phyloP scores from a whole-genome alignment of 2,888 invertebrate genomes.

The Meghimatium bilineatum region DNA sequence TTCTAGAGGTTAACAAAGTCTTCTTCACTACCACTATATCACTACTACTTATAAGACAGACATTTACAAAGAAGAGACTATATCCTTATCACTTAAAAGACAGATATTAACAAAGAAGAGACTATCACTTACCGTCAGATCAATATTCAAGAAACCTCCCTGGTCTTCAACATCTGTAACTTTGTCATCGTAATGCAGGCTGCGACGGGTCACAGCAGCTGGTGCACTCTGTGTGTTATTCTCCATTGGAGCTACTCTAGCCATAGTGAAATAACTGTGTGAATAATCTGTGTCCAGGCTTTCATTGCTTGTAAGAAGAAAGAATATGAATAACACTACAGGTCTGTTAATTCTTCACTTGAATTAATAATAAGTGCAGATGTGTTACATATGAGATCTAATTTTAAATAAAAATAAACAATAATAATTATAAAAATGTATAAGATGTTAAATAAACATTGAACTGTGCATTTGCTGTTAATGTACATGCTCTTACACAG shows the following conservation, averaged over 20 bases:
- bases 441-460: neutral
- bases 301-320: conserved; percentile 1
- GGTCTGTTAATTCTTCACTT: neutral
- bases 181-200: conserved; percentile 28
- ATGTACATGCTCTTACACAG: no score
- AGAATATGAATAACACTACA: neutral
- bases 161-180: conserved; percentile 6
- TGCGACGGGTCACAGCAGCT: conserved; percentile 3
- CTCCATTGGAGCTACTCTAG: conserved; percentile 22
- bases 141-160: neutral
- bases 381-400: neutral
- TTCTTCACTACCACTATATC: no score
- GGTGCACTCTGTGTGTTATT: neutral
- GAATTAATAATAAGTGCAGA: neutral
- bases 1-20: no score
- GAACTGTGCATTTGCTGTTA: no score
- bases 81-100: no score
- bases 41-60: no score
- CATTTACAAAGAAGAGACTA: no score
- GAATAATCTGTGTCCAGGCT: neutral
- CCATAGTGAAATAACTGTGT: conserved; percentile 19
- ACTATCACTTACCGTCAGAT: conserved; percentile 8
- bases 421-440: no score
- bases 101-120: no score
- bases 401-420: no score